phyloP scores from a whole-genome alignment of 1,140 invertebrate species.

The Battus philenor region DNA sequence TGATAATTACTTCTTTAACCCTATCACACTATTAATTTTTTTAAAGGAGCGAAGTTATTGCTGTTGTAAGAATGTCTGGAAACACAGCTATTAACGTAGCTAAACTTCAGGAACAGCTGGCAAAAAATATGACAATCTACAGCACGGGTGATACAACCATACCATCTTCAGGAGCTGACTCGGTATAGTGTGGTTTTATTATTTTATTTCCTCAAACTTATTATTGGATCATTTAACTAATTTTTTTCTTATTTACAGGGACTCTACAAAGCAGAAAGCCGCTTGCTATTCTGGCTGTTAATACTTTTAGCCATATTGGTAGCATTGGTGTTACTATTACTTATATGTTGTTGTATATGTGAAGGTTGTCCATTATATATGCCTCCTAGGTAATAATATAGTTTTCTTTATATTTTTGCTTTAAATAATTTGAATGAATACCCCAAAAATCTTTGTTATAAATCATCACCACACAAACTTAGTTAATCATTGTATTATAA shows the following conservation, averaged over 20 bases:
- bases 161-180: slow-evolving; percentile 45
- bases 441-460: too few species aligned
- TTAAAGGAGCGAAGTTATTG: slow-evolving; percentile 85
- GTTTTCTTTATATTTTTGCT: too few species aligned
- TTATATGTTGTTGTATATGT: slow-evolving; percentile 88
- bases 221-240: too few species aligned
- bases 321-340: slow-evolving; percentile 81
- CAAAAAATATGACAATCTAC: slow-evolving; percentile 73
- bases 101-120: slow-evolving; percentile 79
- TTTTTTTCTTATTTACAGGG: slow-evolving; percentile 78
- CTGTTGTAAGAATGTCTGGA: slow-evolving; percentile 82
- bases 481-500: too few species aligned
- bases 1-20: not conserved
- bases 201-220: too few species aligned
- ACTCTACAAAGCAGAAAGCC: slow-evolving; percentile 83
- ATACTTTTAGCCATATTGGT: slow-evolving; percentile 84
- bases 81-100: slow-evolving; percentile 82
- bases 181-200: slow-evolving; percentile 34
- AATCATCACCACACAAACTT: too few species aligned
- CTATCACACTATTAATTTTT: not conserved
- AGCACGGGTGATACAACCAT: slow-evolving; percentile 40
- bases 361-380: slow-evolving; percentile 88
- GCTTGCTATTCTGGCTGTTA: slow-evolving; percentile 84
- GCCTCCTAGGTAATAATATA: slow-evolving; percentile 80
- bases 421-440: too few species aligned